Percentiles rank a stretch among this genome's conserved stretches.
These are phyloP conservation scores for Stenodera caucasica DNA, from an alignment of 2,888 invertebrate species.

Conservation along the genomic window DNA sequence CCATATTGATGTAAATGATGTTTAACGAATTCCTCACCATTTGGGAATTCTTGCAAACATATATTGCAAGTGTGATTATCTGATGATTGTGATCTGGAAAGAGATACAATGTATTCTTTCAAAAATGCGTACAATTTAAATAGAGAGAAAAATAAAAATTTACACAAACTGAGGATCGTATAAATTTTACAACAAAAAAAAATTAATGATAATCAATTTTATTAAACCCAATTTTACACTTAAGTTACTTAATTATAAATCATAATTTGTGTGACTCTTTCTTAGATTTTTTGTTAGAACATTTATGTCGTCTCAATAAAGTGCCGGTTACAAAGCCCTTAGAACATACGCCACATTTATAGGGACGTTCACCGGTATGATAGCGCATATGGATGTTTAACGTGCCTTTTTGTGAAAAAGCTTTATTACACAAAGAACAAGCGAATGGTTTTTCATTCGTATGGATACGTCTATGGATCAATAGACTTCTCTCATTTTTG, in stretches of 20 bases:
- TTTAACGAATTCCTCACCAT: conserved; percentile 45
- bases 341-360: conserved; percentile 54
- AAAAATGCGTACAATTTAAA: neutral
- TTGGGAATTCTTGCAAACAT: conserved; percentile 46
- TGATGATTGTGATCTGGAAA: conserved; percentile 34
- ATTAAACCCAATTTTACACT: too few relatives aligned
- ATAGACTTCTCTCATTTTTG: conserved; percentile 52
- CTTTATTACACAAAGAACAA: conserved; percentile 59
- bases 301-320: conserved; percentile 40
- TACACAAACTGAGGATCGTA: too few relatives aligned
- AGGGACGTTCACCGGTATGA: conserved; percentile 58
- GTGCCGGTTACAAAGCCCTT: conserved; percentile 44
- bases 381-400: conserved; percentile 56
- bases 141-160: too few relatives aligned
- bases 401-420: conserved; percentile 59
- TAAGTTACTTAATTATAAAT: neutral
- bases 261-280: neutral
- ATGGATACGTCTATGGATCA: conserved; percentile 60
- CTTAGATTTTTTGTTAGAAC: conserved; percentile 11
- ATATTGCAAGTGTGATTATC: conserved; percentile 50
- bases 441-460: conserved; percentile 60
- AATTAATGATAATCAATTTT: too few relatives aligned
- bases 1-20: conserved; percentile 48
- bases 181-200: neutral
- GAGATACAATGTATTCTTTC: conserved; percentile 14